These are phyloP conservation scores for Alfaro cultratus DNA, from an alignment of 2,797 vertebrate species.

Conservation along the genomic window DNA sequence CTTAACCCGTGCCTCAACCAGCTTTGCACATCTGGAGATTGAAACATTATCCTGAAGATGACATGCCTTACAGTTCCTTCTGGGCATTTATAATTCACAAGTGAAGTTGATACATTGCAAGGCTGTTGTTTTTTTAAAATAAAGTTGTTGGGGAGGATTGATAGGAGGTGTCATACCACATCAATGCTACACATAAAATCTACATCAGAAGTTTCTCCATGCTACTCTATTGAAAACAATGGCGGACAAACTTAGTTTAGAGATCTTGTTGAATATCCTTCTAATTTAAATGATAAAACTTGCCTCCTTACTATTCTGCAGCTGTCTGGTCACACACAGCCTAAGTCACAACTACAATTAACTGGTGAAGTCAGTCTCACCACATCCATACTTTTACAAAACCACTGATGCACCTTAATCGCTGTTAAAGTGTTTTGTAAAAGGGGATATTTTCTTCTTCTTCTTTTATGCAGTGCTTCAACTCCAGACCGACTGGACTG, in stretches of 20 bases:
- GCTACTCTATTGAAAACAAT: neutral
- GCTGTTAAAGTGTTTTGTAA: no score
- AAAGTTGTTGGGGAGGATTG: neutral
- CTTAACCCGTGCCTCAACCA: neutral
- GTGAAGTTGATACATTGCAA: neutral
- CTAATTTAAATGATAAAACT: neutral
- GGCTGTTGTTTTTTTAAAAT: neutral
- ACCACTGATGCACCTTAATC: neutral
- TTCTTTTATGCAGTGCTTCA: no score
- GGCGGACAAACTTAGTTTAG: neutral
- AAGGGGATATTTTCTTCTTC: no score
- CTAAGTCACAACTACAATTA: neutral
- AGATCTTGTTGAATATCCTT: neutral
- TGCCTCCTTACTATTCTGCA: neutral
- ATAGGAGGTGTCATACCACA: neutral
- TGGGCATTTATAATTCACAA: neutral
- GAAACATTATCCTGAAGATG: neutral
- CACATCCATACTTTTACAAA: neutral
- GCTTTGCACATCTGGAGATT: neutral
- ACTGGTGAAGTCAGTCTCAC: neutral
- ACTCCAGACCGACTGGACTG: no score
- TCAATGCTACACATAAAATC: neutral
- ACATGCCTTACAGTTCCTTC: neutral
- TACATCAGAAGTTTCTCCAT: neutral
- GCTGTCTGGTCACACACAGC: neutral